Base-by-base conservation (phyloP, 2,888 invertebrate species). In the Metopia argyrocephala region DNA sequence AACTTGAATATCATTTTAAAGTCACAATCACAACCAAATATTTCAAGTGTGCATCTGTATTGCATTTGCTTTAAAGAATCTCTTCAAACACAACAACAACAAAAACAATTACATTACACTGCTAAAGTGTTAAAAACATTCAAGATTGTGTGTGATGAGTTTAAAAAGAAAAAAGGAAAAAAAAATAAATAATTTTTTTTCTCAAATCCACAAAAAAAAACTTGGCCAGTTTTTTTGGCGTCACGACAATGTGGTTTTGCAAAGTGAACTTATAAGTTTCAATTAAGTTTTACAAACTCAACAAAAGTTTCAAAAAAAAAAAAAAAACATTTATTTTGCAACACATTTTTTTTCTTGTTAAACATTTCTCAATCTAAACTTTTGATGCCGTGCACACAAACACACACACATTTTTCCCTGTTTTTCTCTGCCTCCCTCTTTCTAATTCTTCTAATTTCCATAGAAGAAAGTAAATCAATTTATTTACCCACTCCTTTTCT, bases 191-290 rank as follows among this genome's bases (percentile, higher is more conserved):
- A 38, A n/a, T n/a, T n/a, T n/a, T n/a, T n/a, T n/a, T 38, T 38
- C 12, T 3, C 0, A 12, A 1, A 31, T 31, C 7, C 2, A 38
- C 15, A 48, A 48, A 48, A 20, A 15, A 48, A 64, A 64, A 64
- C 25, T 73, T 73, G 71, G 71, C 71, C 45, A 64, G 71, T 54
- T 64, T 64, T 54, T 62, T 28, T 64, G 71, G 71, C 71, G 71
- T 62, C 71, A 64, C 62, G 61, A 46, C 71, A 73, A 73, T 64
- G 62, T 62, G 62, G 71, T 62, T 73, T 73, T 45, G 7, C 54
- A 54, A 73, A 73, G 45, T 62, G 45, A 62, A 20, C 61, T 25
- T 25, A 73, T 65, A 73, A 62, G 31, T 64, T 64, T 59, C 59
- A 70, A 56, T 61, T 52, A 61, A 38, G 20, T 27, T 12, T 64